Base-by-base conservation (phyloP, 2,888 invertebrate species). In the Leptinotarsa juncta region DNA sequence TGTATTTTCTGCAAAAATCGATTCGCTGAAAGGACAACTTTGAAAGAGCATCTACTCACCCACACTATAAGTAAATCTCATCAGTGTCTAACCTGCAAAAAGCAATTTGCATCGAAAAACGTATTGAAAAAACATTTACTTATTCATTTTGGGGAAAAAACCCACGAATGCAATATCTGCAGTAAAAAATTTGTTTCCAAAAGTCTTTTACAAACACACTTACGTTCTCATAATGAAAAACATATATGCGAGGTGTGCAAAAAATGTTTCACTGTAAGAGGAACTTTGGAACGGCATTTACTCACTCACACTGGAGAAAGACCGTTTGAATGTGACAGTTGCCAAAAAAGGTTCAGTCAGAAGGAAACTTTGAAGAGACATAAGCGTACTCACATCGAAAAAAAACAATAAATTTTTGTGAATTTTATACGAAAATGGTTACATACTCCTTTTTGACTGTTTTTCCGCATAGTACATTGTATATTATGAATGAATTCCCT, bases 141-240 rank as follows among this genome's bases (percentile, higher is more conserved):
- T 26, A 89, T 91, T 55, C 94, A 94, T 85, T 89, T 32, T 32
- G 42, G 18, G 32, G 60, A 69, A 42, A 69, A 69, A 55, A 23
- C 49, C 3, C n/a, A 51, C 51, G 7, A 51, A 15, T 51, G 51
- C n/a, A n/a, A 51, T 51, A 15, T 16, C 4, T 51, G 51, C n/a
- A 0, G 7, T 15, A 51, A 51, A 51, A 51, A n/a, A 16, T 51
- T 51, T 51, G 15, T n/a, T 7, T 16, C 15, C 15, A n/a, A 51
- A 51, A 16, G n/a, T 2, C 15, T 51, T 51, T 51, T 51, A 16
- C 51, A 51, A 51, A 51, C 15, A 2, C 51, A 51, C n/a, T 12
- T 51, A 16, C 51, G 51, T 15, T 16, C n/a, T 51, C 51, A 51
- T 7, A 51, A 15, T 51, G 51, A n/a, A n/a, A n/a, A 51, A 51